phyloP scores from a whole-genome alignment of 2,888 invertebrate genomes.

The Bibio marci region DNA sequence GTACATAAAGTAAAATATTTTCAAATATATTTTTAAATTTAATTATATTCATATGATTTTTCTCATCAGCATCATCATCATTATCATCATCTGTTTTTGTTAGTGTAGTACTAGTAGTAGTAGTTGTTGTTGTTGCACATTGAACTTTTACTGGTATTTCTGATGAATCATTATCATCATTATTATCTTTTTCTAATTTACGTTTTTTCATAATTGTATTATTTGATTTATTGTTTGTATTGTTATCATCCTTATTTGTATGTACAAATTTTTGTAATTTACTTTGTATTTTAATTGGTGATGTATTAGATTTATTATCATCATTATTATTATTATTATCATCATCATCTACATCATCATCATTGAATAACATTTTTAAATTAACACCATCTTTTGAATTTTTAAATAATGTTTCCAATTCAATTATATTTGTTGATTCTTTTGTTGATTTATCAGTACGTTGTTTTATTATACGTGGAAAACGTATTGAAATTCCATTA shows the following conservation, averaged over 20 bases:
- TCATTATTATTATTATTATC: neutral
- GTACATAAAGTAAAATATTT: neutral
- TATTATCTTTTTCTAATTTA: neutral
- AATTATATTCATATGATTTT: slow-evolving; percentile 9
- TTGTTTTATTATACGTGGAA: slow-evolving; percentile 73
- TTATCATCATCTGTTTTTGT: slow-evolving; percentile 8
- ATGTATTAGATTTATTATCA: neutral
- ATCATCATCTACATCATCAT: slow-evolving; percentile 13
- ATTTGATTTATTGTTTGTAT: too few relatives aligned
- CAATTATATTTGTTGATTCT: slow-evolving; percentile 62
- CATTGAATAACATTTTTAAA: slow-evolving; percentile 22
- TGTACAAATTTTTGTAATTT: slow-evolving; percentile 13
- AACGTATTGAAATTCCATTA: slow-evolving; percentile 82
- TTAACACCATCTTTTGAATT: slow-evolving; percentile 37
- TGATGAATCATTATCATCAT: neutral
- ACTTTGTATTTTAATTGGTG: slow-evolving; percentile 14
- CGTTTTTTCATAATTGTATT: neutral
- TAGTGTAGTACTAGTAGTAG: slow-evolving; percentile 7
- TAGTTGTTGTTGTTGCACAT: neutral
- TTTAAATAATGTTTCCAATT: slow-evolving; percentile 48
- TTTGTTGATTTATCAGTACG: slow-evolving; percentile 73
- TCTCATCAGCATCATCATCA: slow-evolving; percentile 9
- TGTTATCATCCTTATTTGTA: too few relatives aligned
- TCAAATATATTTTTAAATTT: slow-evolving; percentile 3
- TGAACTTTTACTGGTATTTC: slow-evolving; percentile 1